Base-by-base conservation (phyloP, 64 coral and sea anemone genomes). In the Pocillopora verrucosa region DNA sequence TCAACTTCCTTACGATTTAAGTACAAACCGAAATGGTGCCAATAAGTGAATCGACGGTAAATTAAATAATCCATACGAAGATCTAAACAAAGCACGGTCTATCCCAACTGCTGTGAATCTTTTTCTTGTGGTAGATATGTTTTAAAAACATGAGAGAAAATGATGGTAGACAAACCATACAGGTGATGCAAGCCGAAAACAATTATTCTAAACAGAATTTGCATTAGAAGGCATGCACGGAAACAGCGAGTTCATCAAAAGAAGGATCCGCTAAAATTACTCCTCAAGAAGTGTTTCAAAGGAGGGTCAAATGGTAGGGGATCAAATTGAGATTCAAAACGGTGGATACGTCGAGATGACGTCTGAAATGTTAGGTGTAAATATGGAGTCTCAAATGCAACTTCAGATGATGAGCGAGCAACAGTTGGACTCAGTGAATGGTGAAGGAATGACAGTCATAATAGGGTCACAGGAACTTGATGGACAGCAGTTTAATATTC, bases 391-490 rank as follows among this genome's bases (percentile, higher is more conserved):
- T 81, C 78, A 77, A 13, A 41, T 83, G 22, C 61, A 83, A n/a
- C 34, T 61, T 30, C 78, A 80, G 37, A 70, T 70, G 63, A 70
- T 56, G 17, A 13, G 64, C 10, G 64, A 74, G 2, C 77, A 84
- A 38, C 89, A 91, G 65, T 60, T 72, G 22, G 65, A 70, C 12
- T 69, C 68, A 90, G 83, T 76, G 25, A 90, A 61, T 25, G 59
- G 78, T n/a, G 65, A 83, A 11, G 70, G 34, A 20, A 83, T 90
- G 17, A 24, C 72, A 20, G 36, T 91, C 34, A 51, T 83, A 26
- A 65, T 91, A 70, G 80, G 84, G 16, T 84, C 89, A 76, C 25
- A 91, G 61, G 37, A 24, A 36, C 65, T 83, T 56, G 60, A 41
- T 37, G 25, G 16, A 72, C 67, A 90, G 12, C 73, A 69, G 24